phyloP scores from a whole-genome alignment of 2,113 vertebrate genomes.

The Rhynchopsitta pachyrhyncha region DNA sequence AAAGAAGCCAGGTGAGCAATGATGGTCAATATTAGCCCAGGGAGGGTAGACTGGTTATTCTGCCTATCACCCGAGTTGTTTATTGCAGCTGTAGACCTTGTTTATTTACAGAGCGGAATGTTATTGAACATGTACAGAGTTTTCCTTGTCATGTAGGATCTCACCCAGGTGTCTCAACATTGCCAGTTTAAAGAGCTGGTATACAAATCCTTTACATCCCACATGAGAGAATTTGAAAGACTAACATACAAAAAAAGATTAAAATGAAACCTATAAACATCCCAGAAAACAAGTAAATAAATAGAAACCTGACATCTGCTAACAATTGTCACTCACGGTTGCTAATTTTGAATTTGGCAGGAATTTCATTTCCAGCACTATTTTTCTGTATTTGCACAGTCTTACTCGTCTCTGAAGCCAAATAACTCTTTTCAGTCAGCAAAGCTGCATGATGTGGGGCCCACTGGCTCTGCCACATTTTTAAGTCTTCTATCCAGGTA shows the following conservation, averaged over 20 bases:
- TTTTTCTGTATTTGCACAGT: background rate
- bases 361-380: background rate
- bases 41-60: background rate
- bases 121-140: background rate
- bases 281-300: slow-evolving; percentile 17
- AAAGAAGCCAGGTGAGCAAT: background rate
- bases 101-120: too few relatives aligned
- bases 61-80: background rate
- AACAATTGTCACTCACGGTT: background rate
- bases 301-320: slow-evolving; percentile 11
- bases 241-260: background rate
- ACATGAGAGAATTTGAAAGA: background rate
- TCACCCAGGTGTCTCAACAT: background rate
- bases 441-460: background rate
- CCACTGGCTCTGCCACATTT: background rate
- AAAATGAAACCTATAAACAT: background rate
- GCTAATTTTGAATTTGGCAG: slow-evolving; percentile 29
- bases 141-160: background rate
- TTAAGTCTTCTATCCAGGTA: background rate
- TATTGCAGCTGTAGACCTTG: too few relatives aligned
- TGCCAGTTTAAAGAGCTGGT: background rate
- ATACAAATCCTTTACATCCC: background rate
- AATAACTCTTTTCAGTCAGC: background rate
- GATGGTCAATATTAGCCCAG: background rate
- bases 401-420: background rate